Evolutionary conservation across 2,888 invertebrate genomes (phyloP).

Genomic region (Drosophila formosana): DNA sequence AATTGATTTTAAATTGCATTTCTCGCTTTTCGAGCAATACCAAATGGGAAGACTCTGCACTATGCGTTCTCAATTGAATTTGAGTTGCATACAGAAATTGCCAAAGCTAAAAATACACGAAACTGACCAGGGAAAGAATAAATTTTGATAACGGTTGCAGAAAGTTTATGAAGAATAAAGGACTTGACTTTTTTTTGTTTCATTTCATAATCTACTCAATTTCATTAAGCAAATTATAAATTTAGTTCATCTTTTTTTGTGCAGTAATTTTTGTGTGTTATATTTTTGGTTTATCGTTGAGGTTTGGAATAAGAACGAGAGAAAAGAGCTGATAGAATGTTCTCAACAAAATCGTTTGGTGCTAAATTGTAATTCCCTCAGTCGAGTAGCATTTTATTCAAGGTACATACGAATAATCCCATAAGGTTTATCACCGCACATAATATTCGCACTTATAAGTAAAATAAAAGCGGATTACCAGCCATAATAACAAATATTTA

Average conservation of each 20-base stretch:
- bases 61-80: background rate
- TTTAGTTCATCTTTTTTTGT: too few species aligned
- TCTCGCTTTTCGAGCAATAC: background rate
- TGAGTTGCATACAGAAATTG: background rate
- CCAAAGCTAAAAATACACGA: background rate
- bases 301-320: background rate
- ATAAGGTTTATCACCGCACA: background rate
- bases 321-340: background rate
- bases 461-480: background rate
- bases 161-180: background rate
- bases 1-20: constrained; percentile 78
- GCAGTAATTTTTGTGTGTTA: too few species aligned
- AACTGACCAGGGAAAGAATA: background rate
- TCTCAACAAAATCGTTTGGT: background rate
- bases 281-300: too few species aligned
- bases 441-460: background rate
- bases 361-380: background rate
- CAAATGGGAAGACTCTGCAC: background rate
- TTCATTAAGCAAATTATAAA: too few species aligned
- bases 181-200: too few species aligned
- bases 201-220: too few species aligned
- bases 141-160: background rate
- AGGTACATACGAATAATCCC: background rate
- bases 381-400: background rate
- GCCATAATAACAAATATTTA: too few species aligned